phyloP scores from a whole-genome alignment of 2,888 invertebrate genomes.

The Smittia sp. region DNA sequence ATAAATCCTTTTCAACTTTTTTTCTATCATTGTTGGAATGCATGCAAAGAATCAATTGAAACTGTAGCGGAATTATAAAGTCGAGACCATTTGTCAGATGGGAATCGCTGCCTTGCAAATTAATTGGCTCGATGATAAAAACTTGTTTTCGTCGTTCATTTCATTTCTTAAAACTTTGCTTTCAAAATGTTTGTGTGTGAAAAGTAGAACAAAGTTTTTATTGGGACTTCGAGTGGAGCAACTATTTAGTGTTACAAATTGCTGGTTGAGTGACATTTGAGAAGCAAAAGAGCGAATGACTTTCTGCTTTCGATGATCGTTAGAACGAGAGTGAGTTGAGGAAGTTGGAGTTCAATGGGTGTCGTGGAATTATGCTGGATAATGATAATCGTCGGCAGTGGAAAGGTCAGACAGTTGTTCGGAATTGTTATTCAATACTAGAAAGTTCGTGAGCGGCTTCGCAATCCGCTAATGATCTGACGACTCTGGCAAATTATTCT shows the following conservation, averaged over 20 bases:
- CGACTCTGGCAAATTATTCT: too few species aligned
- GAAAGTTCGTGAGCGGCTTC: too few species aligned
- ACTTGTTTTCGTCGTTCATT: neutral
- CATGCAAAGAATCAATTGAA: constrained; percentile 32
- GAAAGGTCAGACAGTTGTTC: too few species aligned
- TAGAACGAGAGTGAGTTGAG: too few species aligned
- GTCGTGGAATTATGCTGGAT: too few species aligned
- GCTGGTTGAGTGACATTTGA: constrained; percentile 25
- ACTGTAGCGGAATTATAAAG: neutral
- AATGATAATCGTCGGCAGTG: too few species aligned
- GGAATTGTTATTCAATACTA: too few species aligned
- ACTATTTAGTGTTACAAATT: constrained; percentile 32
- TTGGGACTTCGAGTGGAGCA: neutral
- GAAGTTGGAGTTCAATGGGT: too few species aligned
- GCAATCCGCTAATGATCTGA: too few species aligned
- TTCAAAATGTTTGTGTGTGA: neutral
- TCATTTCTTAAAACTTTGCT: neutral
- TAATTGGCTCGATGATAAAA: neutral
- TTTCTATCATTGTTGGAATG: neutral
- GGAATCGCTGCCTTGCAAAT: neutral
- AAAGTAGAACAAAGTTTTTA: neutral
- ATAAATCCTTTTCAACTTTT: constrained; percentile 20
- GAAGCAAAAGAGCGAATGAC: neutral
- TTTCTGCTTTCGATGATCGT: neutral
- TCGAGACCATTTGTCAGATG: neutral